A percentile compares a stretch with the other conserved stretches of the same genome.
Evolutionary conservation across 2,113 vertebrate genomes (phyloP).

Genomic region (Cinclus mexicanus): DNA sequence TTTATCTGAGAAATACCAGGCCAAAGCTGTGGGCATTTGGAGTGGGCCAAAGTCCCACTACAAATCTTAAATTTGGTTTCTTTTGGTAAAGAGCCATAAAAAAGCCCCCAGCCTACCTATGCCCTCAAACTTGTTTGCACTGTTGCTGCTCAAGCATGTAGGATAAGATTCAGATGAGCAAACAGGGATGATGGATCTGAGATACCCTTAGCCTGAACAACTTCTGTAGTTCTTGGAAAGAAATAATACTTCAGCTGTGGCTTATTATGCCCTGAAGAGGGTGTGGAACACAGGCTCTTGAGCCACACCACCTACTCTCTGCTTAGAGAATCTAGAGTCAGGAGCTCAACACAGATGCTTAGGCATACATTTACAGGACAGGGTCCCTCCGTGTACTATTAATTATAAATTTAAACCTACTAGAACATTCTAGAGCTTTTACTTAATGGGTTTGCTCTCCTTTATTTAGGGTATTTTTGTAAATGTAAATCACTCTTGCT

Average conservation of each 20-base stretch:
- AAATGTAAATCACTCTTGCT: rapidly evolving
- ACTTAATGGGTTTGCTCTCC: not conserved
- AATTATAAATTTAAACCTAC: not conserved
- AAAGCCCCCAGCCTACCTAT: not conserved
- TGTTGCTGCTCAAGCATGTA: not conserved
- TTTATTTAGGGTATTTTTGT: not conserved
- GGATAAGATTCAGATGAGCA: not conserved
- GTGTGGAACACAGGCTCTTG: not conserved
- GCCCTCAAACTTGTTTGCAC: not conserved
- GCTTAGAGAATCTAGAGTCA: not conserved
- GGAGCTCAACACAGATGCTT: not conserved
- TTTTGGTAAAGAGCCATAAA: not conserved
- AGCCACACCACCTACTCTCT: rapidly evolving
- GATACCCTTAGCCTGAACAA: not conserved
- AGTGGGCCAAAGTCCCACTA: not conserved
- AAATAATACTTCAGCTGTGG: not conserved
- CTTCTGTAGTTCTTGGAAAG: not conserved
- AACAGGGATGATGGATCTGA: not conserved
- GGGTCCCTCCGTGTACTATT: not conserved
- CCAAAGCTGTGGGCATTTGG: not conserved
- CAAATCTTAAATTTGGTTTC: not conserved
- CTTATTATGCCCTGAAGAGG: not conserved
- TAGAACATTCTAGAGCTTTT: not conserved
- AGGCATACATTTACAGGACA: not conserved
- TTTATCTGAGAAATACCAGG: not conserved